Conservation (phyloP, 2,797 vertebrate genomes). For the Podarcis siculus region DNA sequence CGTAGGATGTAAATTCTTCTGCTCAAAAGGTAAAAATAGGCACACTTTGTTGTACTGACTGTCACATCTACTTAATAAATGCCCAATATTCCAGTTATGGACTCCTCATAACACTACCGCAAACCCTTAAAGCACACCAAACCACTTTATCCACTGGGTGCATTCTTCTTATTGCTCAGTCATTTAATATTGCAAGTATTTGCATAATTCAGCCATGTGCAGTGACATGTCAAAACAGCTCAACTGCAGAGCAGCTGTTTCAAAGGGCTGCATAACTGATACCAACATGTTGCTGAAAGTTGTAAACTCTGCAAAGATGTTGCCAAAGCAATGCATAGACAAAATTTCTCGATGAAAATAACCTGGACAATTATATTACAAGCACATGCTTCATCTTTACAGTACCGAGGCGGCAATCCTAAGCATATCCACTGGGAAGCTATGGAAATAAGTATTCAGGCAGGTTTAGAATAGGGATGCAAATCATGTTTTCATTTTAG, state of each 20-base stretch:
- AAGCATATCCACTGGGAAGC: constrained; percentile 1
- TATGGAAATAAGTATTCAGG: neutral
- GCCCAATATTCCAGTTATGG: constrained; percentile 50
- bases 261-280: constrained; percentile 85
- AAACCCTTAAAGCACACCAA: constrained; percentile 11
- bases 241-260: constrained; percentile 92
- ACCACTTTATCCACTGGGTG: constrained; percentile 50
- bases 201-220: constrained; percentile 82
- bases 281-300: constrained; percentile 90
- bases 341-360: constrained; percentile 91
- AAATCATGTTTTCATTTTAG: constrained; percentile 63
- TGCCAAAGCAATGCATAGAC: constrained; percentile 87
- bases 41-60: constrained; percentile 6
- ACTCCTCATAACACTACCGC: neutral
- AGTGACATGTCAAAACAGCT: constrained; percentile 87
- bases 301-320: constrained; percentile 88
- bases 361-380: constrained; percentile 82
- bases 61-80: constrained; percentile 11
- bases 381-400: constrained; percentile 72
- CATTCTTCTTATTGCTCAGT: constrained; percentile 70
- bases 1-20: neutral
- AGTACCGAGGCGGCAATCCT: neutral
- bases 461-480: constrained; percentile 29
- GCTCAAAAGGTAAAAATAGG: constrained; percentile 27
- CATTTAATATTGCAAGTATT: constrained; percentile 89